Evolutionary conservation across 2,797 vertebrate genomes (phyloP).

Genomic region (Ctenopoma multispine): DNA sequence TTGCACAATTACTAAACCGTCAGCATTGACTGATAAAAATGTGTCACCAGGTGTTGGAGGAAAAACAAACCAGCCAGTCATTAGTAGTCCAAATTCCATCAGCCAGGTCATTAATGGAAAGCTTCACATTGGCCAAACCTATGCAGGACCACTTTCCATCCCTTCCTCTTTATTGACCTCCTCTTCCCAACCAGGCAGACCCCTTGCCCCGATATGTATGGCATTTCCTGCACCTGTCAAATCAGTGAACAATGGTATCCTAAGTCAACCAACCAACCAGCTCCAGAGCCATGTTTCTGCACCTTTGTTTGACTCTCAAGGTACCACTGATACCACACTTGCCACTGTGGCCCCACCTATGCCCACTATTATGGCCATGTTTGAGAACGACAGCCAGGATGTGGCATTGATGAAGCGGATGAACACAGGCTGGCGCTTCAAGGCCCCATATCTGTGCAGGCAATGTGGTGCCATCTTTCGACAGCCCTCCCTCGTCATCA

Average conservation of each 20-base stretch:
- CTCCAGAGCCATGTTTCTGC: background rate
- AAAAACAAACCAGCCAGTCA: background rate
- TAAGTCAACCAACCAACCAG: background rate
- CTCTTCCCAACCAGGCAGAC: background rate
- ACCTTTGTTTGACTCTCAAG: background rate
- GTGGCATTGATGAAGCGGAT: conserved; percentile 57
- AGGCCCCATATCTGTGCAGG: conserved; percentile 76
- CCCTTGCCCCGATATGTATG: background rate
- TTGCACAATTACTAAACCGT: conserved; percentile 50
- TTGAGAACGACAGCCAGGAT: conserved; percentile 57
- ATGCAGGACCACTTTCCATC: background rate
- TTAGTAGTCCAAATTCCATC: background rate
- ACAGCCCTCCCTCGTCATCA: conserved; percentile 79
- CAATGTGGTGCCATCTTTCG: conserved; percentile 83
- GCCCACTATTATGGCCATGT: conserved; percentile 65
- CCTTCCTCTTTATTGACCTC: background rate
- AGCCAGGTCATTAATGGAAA: conserved; percentile 49
- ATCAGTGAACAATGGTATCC: background rate
- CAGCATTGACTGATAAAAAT: conserved; percentile 10
- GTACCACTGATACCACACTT: background rate
- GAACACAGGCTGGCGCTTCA: conserved; percentile 75
- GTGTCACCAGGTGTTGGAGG: background rate
- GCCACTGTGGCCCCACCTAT: background rate
- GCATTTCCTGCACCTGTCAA: background rate
- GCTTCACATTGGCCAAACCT: background rate